Percentiles rank a stretch among this genome's conserved stretches.
Evolutionary conservation across 2,797 vertebrate species (phyloP).

Genomic region (Crotalus adamanteus): DNA sequence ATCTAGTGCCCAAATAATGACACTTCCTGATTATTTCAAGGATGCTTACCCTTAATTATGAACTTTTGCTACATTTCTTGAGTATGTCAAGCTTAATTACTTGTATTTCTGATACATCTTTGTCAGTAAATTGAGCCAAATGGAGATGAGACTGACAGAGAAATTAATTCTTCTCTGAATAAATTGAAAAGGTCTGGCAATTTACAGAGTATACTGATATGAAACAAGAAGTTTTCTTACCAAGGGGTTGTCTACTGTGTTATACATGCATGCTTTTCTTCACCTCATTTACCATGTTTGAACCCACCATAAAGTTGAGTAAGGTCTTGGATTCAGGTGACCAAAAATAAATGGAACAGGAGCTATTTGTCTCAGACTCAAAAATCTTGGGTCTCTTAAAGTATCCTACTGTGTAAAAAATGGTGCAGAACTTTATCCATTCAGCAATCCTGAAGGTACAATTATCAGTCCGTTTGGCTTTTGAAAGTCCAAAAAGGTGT

Average conservation of each 20-base stretch:
- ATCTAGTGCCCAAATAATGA: constrained; percentile 41
- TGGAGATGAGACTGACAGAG: not conserved
- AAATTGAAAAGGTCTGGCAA: not conserved
- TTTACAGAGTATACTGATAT: not conserved
- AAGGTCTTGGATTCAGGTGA: not conserved
- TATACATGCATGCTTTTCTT: not conserved
- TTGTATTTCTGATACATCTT: constrained; percentile 27
- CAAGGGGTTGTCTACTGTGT: not conserved
- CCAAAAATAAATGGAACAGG: not conserved
- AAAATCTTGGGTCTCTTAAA: not conserved
- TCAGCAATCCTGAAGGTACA: not conserved
- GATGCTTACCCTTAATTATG: constrained; percentile 33
- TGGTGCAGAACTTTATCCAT: not conserved
- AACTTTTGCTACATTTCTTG: constrained; percentile 48
- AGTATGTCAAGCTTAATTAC: constrained; percentile 12
- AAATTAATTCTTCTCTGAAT: not conserved
- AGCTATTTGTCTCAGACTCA: not conserved
- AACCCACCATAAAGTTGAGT: not conserved
- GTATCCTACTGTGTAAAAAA: not conserved
- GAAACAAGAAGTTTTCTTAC: not conserved
- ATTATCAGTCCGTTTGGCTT: not conserved
- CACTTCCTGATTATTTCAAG: constrained; percentile 44
- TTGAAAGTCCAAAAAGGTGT: not conserved
- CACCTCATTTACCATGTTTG: not conserved
- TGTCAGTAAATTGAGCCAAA: constrained; percentile 31